phyloP scores from a whole-genome alignment of 2,113 vertebrate species.

The Mesembrinibis cayennensis region DNA sequence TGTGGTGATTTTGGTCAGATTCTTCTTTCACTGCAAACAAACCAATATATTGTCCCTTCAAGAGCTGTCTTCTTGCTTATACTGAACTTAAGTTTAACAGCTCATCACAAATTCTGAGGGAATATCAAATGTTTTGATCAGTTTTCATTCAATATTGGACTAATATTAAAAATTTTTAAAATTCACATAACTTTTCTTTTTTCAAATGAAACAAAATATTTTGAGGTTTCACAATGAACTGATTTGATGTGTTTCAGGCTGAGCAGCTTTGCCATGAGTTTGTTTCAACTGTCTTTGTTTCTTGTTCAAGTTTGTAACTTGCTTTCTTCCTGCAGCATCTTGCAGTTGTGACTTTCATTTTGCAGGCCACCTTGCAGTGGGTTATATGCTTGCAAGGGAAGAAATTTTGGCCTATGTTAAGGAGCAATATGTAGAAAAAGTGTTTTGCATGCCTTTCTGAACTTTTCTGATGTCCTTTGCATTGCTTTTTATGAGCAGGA shows the following conservation, averaged over 20 bases:
- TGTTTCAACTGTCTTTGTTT: background rate
- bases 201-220: background rate
- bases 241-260: background rate
- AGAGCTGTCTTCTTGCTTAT: background rate
- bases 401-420: background rate
- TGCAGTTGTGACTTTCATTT: background rate
- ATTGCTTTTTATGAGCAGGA: background rate
- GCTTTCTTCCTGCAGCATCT: background rate
- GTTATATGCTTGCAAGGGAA: background rate
- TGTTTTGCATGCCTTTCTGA: background rate
- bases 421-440: background rate
- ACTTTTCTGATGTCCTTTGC: background rate
- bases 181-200: background rate
- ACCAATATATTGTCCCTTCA: background rate
- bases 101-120: background rate
- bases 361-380: background rate
- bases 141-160: background rate
- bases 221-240: background rate
- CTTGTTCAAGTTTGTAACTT: background rate
- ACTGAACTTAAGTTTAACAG: background rate
- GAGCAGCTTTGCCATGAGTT: background rate
- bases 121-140: background rate
- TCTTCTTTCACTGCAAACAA: background rate
- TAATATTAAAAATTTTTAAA: background rate
- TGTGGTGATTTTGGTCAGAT: background rate